phyloP scores from a whole-genome alignment of 2,113 vertebrate genomes.

The Mormoops blainvillei region DNA sequence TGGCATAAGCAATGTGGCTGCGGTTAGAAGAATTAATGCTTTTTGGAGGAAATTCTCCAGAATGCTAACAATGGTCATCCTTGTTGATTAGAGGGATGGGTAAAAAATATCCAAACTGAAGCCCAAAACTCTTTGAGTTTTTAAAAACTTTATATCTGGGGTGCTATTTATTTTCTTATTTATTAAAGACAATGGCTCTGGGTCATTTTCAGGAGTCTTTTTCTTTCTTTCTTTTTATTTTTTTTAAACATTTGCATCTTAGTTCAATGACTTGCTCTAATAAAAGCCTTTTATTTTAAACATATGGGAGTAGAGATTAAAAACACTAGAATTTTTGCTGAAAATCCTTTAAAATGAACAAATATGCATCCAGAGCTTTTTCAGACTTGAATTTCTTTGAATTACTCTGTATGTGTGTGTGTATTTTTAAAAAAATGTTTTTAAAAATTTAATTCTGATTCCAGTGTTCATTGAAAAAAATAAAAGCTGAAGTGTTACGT shows the following conservation, averaged over 20 bases:
- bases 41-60: conserved; percentile 2
- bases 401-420: background rate
- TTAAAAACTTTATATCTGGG: background rate
- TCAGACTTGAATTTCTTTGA: conserved; percentile 58
- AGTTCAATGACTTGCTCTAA: conserved; percentile 42
- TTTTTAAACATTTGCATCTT: conserved; percentile 20
- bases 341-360: conserved; percentile 56
- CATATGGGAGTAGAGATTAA: conserved; percentile 60
- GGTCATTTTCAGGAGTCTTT: conserved; percentile 19
- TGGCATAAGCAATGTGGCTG: background rate
- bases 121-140: background rate
- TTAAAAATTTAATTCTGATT: background rate
- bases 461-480: conserved; percentile 31
- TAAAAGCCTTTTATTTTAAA: conserved; percentile 66
- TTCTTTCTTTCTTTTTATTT: background rate
- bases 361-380: conserved; percentile 48
- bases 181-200: background rate
- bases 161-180: background rate
- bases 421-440: too few species aligned
- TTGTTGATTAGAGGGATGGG: background rate
- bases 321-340: conserved; percentile 57
- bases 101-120: background rate
- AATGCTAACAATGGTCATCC: background rate
- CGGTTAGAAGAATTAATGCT: conserved; percentile 20
- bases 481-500: background rate